Conservation (phyloP, 2,797 vertebrate species). For the Holocentrus rufus region DNA sequence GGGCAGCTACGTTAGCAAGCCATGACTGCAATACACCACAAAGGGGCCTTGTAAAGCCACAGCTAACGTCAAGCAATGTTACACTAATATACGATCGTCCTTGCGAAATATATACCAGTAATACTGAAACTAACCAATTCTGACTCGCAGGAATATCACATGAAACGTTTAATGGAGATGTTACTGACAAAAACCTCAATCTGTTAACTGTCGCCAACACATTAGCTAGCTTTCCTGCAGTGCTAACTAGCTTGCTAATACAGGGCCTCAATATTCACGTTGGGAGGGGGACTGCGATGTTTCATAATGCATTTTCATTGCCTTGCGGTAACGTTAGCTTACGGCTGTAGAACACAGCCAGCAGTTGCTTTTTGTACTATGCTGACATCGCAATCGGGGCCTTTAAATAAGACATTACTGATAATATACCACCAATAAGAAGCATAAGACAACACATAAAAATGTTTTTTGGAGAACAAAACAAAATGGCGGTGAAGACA, state of each 20-base stretch:
- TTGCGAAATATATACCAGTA: background rate
- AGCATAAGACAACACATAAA: slow-evolving; percentile 27
- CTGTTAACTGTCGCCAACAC: no score
- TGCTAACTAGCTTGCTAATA: slow-evolving; percentile 48
- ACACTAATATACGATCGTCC: background rate
- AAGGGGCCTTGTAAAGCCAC: slow-evolving; percentile 41
- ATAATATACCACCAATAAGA: no score
- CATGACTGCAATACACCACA: slow-evolving; percentile 53
- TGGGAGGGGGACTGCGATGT: slow-evolving; percentile 74
- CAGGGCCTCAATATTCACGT: slow-evolving; percentile 71
- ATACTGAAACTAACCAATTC: background rate
- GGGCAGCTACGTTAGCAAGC: slow-evolving; percentile 52
- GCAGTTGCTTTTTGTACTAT: background rate
- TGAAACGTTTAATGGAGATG: background rate
- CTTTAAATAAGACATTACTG: background rate
- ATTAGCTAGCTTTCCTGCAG: background rate
- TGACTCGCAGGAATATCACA: background rate
- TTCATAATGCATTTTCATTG: slow-evolving; percentile 74
- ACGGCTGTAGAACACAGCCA: background rate
- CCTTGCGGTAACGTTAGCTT: slow-evolving; percentile 16
- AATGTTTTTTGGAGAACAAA: slow-evolving; percentile 78
- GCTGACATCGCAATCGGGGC: background rate
- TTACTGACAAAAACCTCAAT: background rate
- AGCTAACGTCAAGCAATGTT: slow-evolving; percentile 5
- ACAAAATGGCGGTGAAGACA: slow-evolving; percentile 85